Conservation (phyloP, 2,888 invertebrate genomes). For the Drosophila eohydei region DNA sequence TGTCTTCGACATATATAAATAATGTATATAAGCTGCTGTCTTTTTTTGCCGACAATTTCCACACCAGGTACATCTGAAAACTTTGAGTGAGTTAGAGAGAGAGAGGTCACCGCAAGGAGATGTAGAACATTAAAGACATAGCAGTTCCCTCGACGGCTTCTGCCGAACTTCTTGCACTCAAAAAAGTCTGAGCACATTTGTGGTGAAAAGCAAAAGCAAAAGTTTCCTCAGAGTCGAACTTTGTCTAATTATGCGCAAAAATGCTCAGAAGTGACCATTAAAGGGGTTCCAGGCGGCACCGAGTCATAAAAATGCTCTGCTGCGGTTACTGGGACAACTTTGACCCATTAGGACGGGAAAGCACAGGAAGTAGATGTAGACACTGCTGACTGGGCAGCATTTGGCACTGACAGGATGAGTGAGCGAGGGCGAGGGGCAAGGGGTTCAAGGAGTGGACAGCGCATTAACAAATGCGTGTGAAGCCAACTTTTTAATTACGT, state of each 20-base stretch:
- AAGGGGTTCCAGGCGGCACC: conserved; percentile 49
- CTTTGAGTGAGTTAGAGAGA: conserved; percentile 1
- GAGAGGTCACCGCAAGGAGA: neutral
- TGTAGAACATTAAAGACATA: conserved; percentile 21
- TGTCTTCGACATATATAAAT: neutral
- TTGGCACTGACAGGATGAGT: neutral
- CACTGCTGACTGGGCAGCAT: conserved; percentile 9
- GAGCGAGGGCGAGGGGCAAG: neutral
- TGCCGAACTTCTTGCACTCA: conserved; percentile 26
- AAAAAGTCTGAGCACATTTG: conserved; percentile 60
- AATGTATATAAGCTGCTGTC: neutral
- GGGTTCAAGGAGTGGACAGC: neutral
- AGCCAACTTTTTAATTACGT: conserved; percentile 75
- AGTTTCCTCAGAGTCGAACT: conserved; percentile 56
- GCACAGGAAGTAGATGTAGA: conserved; percentile 3
- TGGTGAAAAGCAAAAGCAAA: conserved; percentile 46
- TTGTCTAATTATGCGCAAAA: conserved; percentile 77
- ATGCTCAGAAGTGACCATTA: conserved; percentile 72
- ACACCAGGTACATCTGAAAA: conserved; percentile 15
- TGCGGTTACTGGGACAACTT: conserved; percentile 52
- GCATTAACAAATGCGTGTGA: conserved; percentile 67
- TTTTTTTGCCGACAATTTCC: neutral
- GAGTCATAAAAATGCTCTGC: conserved; percentile 61
- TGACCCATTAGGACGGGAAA: conserved; percentile 43
- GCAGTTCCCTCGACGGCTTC: conserved; percentile 17